Evolutionary conservation across 2,888 invertebrate genomes (phyloP).

Genomic region (Stegana nigrithorax): DNA sequence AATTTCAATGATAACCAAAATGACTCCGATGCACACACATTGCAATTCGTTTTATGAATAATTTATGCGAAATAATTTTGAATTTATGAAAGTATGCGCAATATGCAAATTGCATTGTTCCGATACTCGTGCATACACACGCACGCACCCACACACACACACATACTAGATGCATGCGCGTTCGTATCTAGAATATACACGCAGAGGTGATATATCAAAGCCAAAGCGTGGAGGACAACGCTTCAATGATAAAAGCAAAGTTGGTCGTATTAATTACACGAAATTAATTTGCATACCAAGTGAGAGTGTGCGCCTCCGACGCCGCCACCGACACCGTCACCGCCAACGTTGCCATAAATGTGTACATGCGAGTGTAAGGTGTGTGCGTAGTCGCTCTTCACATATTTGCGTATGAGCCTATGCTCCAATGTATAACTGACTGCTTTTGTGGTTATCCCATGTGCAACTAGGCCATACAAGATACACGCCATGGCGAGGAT

Average conservation of each 20-base stretch:
- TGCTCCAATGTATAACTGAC: too few relatives aligned
- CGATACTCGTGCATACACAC: neutral
- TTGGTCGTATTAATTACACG: constrained; percentile 39
- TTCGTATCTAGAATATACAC: too few relatives aligned
- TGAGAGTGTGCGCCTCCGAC: too few relatives aligned
- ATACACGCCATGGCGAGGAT: too few relatives aligned
- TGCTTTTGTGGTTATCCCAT: too few relatives aligned
- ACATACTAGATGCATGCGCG: neutral
- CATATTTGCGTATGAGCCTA: neutral
- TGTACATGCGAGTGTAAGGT: neutral
- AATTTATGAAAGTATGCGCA: constrained; percentile 43
- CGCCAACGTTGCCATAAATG: neutral
- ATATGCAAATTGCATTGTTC: constrained; percentile 25
- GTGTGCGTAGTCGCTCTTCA: too few relatives aligned
- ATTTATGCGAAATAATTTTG: constrained; percentile 40
- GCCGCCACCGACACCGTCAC: too few relatives aligned
- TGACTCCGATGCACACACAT: constrained; percentile 1
- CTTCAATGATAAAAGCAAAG: constrained; percentile 23
- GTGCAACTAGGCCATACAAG: neutral
- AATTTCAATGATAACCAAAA: neutral
- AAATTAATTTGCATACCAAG: constrained; percentile 37
- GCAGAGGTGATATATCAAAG: too few relatives aligned
- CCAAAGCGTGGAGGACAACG: neutral
- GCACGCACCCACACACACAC: neutral
- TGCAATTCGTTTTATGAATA: constrained; percentile 31